Evolutionary conservation across 2,797 vertebrate genomes (phyloP).

Genomic region (Fundulus diaphanus): DNA sequence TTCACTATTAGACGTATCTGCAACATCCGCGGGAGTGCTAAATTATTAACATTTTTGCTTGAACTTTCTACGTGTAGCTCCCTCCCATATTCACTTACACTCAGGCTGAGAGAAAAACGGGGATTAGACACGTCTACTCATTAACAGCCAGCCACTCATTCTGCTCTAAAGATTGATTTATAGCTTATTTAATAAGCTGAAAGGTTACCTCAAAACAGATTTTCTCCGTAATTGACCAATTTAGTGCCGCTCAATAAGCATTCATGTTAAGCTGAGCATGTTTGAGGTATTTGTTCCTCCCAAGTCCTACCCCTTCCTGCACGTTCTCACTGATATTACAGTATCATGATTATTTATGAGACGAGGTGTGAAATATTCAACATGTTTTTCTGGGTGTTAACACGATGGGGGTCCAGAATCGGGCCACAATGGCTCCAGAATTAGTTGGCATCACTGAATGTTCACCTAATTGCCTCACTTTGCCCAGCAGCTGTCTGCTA

Average conservation of each 20-base stretch:
- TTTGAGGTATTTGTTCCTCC: conserved; percentile 60
- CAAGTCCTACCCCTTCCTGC: conserved; percentile 29
- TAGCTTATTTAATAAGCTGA: conserved; percentile 78
- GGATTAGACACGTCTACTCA: conserved; percentile 58
- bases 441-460: conserved; percentile 74
- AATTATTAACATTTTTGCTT: conserved; percentile 4
- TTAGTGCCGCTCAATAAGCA: conserved; percentile 72
- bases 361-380: conserved; percentile 72
- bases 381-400: conserved; percentile 73
- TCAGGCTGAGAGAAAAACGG: conserved; percentile 25
- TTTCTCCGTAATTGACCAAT: conserved; percentile 79
- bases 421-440: conserved; percentile 60
- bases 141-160: conserved; percentile 66
- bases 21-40: conserved; percentile 16
- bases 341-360: conserved; percentile 64
- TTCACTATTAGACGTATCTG: conserved; percentile 19
- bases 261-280: conserved; percentile 69
- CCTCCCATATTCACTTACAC: conserved; percentile 1
- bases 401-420: conserved; percentile 61
- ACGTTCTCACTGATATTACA: conserved; percentile 50
- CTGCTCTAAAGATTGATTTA: conserved; percentile 76
- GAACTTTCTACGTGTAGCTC: conserved; percentile 1
- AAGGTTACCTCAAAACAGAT: conserved; percentile 80
- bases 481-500: conserved; percentile 83
- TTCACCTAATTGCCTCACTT: conserved; percentile 79